Conservation (phyloP, 2,888 invertebrate genomes). For the Leucoptera coffeella region DNA sequence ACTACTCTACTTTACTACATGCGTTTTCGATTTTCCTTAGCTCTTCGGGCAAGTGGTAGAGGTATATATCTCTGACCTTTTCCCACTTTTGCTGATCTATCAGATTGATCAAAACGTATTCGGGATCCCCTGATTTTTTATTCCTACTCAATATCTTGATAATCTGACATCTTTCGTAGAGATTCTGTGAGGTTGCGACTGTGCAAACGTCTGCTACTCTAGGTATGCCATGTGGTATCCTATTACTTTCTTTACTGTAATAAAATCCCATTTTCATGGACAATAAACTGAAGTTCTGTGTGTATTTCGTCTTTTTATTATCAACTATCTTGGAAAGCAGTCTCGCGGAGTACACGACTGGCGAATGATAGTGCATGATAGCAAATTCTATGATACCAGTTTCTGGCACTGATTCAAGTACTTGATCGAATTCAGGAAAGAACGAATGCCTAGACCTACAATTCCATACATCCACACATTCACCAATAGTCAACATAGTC, state of each 20-base stretch:
- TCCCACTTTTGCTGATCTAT: constrained; percentile 55
- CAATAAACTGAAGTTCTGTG: constrained; percentile 20
- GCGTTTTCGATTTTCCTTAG: constrained; percentile 35
- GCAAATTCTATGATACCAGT: constrained; percentile 52
- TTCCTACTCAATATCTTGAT: constrained; percentile 25
- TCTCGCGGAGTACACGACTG: constrained; percentile 57
- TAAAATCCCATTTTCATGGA: constrained; percentile 29
- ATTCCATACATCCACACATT: constrained; percentile 48
- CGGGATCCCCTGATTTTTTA: constrained; percentile 16
- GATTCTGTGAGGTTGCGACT: constrained; percentile 29
- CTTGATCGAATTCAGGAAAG: constrained; percentile 45
- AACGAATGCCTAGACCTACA: constrained; percentile 59
- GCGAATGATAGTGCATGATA: constrained; percentile 51
- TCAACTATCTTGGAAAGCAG: constrained; percentile 15
- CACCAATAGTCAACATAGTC: constrained; percentile 57
- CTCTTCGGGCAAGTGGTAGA: constrained; percentile 45
- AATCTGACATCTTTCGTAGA: constrained; percentile 53
- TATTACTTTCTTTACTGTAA: constrained; percentile 23
- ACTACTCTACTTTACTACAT: no score
- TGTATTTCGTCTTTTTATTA: constrained; percentile 15
- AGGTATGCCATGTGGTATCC: constrained; percentile 23
- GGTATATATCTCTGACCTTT: constrained; percentile 21
- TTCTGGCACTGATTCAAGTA: constrained; percentile 43
- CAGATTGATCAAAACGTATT: constrained; percentile 39
- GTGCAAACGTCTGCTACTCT: constrained; percentile 55